Conservation (phyloP, 2,888 invertebrate species). For the Caradrina kadenii region DNA sequence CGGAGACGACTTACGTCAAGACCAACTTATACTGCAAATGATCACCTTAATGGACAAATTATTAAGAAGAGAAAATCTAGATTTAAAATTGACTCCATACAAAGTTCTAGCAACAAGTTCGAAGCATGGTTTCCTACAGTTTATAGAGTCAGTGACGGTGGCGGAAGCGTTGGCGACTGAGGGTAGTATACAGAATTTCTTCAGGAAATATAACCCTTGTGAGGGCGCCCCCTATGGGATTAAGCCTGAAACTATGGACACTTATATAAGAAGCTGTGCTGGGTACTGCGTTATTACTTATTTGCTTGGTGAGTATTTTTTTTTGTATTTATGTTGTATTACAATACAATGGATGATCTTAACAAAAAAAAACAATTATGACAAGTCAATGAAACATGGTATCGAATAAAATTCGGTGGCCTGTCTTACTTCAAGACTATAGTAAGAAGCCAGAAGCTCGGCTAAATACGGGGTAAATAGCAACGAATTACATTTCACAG, state of each 20-base stretch:
- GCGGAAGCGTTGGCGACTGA: slow-evolving; percentile 97
- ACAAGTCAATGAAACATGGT: no score
- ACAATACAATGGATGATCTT: no score
- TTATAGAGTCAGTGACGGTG: slow-evolving; percentile 97
- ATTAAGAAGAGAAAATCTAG: slow-evolving; percentile 97
- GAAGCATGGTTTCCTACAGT: slow-evolving; percentile 99
- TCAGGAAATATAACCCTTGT: slow-evolving; percentile 96
- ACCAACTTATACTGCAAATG: slow-evolving; percentile 99
- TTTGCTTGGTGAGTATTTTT: slow-evolving; percentile 91
- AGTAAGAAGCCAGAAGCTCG: no score
- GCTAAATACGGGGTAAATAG: no score
- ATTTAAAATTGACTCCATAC: slow-evolving; percentile 98
- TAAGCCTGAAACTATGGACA: slow-evolving; percentile 98
- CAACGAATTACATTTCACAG: no score
- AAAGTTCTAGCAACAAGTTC: slow-evolving; percentile 98
- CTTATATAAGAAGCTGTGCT: slow-evolving; percentile 98
- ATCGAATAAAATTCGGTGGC: no score
- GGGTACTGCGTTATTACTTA: slow-evolving; percentile 99
- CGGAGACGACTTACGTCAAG: slow-evolving; percentile 99
- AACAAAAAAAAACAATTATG: no score
- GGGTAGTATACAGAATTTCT: slow-evolving; percentile 97
- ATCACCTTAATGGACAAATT: slow-evolving; percentile 99
- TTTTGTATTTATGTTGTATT: no score
- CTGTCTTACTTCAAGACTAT: no score
- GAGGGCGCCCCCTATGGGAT: slow-evolving; percentile 97